phyloP scores from a whole-genome alignment of 2,797 vertebrate genomes.

The Buphagus erythrorhynchus region DNA sequence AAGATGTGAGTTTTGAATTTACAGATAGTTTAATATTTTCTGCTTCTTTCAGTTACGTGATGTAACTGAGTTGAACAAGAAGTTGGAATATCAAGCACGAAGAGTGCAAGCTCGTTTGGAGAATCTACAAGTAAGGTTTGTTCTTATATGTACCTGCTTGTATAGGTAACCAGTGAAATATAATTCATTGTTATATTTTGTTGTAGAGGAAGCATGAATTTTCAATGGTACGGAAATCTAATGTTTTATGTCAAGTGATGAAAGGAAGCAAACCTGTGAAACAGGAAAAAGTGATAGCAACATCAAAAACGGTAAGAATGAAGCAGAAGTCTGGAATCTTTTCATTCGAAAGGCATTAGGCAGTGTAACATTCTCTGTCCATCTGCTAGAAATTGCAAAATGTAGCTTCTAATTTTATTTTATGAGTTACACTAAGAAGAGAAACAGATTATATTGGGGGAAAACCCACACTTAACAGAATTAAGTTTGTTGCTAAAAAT shows the following conservation, averaged over 20 bases:
- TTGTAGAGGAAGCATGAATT: constrained; percentile 86
- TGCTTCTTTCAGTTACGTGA: constrained; percentile 81
- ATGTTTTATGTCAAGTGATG: constrained; percentile 45
- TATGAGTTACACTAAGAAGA: not conserved
- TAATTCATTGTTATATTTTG: not conserved
- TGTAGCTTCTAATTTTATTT: not conserved
- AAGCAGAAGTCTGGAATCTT: not conserved
- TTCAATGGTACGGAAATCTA: constrained; percentile 69
- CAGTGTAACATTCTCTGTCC: not conserved
- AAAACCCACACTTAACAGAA: not conserved
- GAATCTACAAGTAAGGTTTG: constrained; percentile 86
- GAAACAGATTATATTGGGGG: not conserved
- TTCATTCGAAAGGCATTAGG: fast-evolving
- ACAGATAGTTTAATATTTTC: not conserved
- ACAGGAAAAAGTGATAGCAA: constrained; percentile 70
- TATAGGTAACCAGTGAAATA: not conserved
- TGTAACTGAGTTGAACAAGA: constrained; percentile 84
- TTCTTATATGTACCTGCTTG: not conserved
- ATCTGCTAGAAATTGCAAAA: not conserved
- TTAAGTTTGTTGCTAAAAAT: not conserved
- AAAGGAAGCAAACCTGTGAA: constrained; percentile 72
- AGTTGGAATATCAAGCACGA: constrained; percentile 83
- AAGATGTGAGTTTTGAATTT: not conserved
- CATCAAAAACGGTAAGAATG: constrained; percentile 78
- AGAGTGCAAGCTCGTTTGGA: constrained; percentile 88